Base-by-base conservation (phyloP, 2,113 vertebrate genomes). In the Actenoides hombroni region DNA sequence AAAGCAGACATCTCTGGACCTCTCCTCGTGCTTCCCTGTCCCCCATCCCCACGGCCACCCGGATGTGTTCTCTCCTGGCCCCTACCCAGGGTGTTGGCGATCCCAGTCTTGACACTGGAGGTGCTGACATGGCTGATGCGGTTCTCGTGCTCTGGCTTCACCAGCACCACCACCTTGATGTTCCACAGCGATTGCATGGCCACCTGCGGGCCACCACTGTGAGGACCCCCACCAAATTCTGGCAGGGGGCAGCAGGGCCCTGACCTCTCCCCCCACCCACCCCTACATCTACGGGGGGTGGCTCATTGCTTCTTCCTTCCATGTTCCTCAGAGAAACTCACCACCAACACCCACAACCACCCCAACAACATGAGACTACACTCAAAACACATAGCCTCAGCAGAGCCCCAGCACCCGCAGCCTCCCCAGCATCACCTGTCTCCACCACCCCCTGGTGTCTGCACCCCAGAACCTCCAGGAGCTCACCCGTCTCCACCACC, bases 121-220 rank as follows among this genome's bases (percentile, higher is more conserved):
- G 93, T 94, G 86, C 93, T 86, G 70, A 94, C 86, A 1, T 94
- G 93, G 65, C 93, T 94, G 90, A 94, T 94, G 70, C 93, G 90
- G 86, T 94, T 94, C 81, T 94, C 93, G 10, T 94, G 93, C 93
- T 94, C 93, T 9, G 93, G 93, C 70, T 94, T 94, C 90, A 94
- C 93, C 82, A 94, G 76, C 82, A 94, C 90, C 93, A 92, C 93
- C 81, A 94, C 90, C 82, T 94, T 94, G 93, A 94, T 94, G 90
- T 73, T 94, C 93, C 93, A 94, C 76, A 94, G 86, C 59, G 93
- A 89, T 82, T 94, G 93, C 93, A 94, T 89, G 71, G 93, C 93
- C 86, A 94, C 93, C 93, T 94, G 93, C 5, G 16, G 48, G 39
- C 49, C 37, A 25, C 49, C 57, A 8, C n/a, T 8, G 2, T 37